Percentiles rank a stretch among this genome's conserved stretches.
Conservation (phyloP, 2,888 invertebrate species). For the Entomobrya proxima region DNA sequence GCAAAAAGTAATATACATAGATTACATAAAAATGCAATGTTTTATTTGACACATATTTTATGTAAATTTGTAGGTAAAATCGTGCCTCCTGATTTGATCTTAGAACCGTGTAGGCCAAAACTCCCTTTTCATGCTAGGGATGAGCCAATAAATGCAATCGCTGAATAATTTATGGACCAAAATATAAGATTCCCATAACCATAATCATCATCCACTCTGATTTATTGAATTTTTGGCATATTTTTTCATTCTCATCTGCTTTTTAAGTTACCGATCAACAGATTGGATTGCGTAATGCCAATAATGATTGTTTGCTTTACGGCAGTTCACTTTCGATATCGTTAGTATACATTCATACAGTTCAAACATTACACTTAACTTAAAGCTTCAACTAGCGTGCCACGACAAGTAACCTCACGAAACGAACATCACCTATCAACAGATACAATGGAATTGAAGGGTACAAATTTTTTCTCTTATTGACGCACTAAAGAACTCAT, state of each 20-base stretch:
- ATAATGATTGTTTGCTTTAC: neutral
- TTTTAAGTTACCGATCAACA: neutral
- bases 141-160: neutral
- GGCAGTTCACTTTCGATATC: conserved; percentile 16
- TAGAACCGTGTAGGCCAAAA: neutral
- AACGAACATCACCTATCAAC: neutral
- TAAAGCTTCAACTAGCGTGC: neutral
- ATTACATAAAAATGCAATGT: neutral
- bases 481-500: conserved; percentile 5
- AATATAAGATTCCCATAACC: neutral
- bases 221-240: conserved; percentile 24
- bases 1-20: neutral
- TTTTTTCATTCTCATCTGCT: neutral
- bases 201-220: conserved; percentile 21
- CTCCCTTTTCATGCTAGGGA: too few relatives aligned
- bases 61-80: neutral
- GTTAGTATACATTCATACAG: too few relatives aligned
- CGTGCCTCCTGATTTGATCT: neutral
- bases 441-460: neutral
- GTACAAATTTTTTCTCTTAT: conserved; percentile 29
- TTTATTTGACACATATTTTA: conserved; percentile 27
- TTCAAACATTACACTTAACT: too few relatives aligned
- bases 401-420: conserved; percentile 34
- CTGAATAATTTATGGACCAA: neutral
- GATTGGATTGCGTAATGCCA: conserved; percentile 2